Base-by-base conservation (phyloP, 2,797 vertebrate genomes). In the Chelon labrosus region DNA sequence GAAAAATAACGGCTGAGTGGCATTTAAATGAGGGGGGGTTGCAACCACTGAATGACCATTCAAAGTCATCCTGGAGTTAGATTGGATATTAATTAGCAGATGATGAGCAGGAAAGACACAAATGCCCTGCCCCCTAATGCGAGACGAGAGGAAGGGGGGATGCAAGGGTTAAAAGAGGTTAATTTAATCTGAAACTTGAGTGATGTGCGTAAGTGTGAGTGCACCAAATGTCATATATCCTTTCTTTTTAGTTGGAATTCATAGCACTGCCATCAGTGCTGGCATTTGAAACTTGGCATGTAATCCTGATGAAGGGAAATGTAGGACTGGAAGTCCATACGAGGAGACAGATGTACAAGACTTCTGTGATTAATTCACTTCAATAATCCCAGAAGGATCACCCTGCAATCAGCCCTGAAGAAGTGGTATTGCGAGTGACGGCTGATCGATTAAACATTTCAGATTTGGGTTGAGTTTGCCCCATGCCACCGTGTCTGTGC, bases 11-110 rank as follows among this genome's bases (percentile, higher is more conserved):
- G 72, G 81, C 79, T 75, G 79, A 90, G 88, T 89, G 88, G 79
- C 83, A 90, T 94, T 94, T 89, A 91, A 91, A 89, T 81, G 53
- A 75, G 85, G 60, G 77, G 59, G 77, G 84, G 78, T 88, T 92
- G 82, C 66, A 79, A 68, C 74, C 73, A 80, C 74, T 73, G 70
- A 75, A 80, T 85, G 84, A 80, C 84, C 82, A 90, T 75, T 89
- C 73, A 89, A 88, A 91, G 87, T 86, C 82, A 84, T 86, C 56
- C 79, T 78, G 65, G 54, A 71, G 62, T 81, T 87, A 82, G 82
- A 92, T 86, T 88, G 65, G 77, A 78, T 86, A 82, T 90, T 88
- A 90, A 91, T 88, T 83, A 89, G 82, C 55, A 63, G 65, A 79
- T 7, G 64, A 63, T 57, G 55, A 55, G 67, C 70, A 65, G 55